Conservation (phyloP, 2,113 vertebrate species). For the Labeo rohita region DNA sequence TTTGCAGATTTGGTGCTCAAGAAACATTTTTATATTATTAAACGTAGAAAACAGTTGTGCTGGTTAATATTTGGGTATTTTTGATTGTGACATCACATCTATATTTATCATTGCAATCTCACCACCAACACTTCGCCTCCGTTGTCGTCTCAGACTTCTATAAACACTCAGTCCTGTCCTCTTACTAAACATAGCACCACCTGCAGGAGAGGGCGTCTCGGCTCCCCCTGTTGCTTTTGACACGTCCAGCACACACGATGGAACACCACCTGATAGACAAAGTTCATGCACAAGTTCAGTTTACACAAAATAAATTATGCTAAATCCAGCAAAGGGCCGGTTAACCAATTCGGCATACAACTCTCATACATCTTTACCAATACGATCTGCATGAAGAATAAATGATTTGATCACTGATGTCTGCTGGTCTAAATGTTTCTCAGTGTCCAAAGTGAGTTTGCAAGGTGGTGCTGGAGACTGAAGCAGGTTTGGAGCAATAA, state of each 20-base stretch:
- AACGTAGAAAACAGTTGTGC: not conserved
- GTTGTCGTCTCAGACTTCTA: constrained; percentile 56
- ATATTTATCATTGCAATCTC: constrained; percentile 8
- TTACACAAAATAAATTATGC: not conserved
- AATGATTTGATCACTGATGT: constrained; percentile 58
- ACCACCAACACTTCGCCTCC: constrained; percentile 64
- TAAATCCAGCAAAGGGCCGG: not conserved
- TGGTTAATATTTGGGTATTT: not conserved
- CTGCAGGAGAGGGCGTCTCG: constrained; percentile 39
- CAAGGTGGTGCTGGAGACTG: constrained; percentile 40
- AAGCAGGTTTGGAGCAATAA: constrained; percentile 72
- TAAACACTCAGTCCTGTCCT: constrained; percentile 57
- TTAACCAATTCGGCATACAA: not conserved
- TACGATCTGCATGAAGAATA: constrained; percentile 64
- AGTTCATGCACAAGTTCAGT: not conserved
- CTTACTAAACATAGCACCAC: constrained; percentile 48
- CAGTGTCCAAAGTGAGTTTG: constrained; percentile 54
- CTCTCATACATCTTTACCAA: constrained; percentile 59
- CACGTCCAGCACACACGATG: constrained; percentile 40
- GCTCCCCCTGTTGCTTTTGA: not conserved
- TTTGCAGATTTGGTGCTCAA: not conserved
- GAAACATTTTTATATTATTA: not conserved
- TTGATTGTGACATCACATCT: too few relatives aligned
- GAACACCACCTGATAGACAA: constrained; percentile 51
- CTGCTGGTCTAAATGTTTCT: constrained; percentile 65